Evolutionary conservation across 2,797 vertebrate species (phyloP).

Genomic region (Buphagus erythrorhynchus): DNA sequence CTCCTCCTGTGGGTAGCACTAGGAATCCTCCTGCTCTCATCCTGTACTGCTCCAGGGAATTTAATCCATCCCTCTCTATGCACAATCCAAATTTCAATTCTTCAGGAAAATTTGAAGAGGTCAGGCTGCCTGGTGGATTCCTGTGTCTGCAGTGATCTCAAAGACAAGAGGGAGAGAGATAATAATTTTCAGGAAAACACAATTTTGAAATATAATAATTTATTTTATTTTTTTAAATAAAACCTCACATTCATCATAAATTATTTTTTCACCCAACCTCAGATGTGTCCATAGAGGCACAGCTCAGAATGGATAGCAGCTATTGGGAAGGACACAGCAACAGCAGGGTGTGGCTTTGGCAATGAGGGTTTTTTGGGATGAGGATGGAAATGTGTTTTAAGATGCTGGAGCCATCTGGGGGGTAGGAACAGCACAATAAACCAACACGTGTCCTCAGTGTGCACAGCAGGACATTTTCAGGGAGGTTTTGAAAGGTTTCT

Average conservation of each 20-base stretch:
- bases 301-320: background rate
- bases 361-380: accelerated
- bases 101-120: background rate
- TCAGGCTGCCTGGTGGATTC: background rate
- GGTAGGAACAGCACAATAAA: background rate
- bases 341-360: background rate
- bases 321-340: background rate
- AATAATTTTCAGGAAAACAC: background rate
- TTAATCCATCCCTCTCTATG: background rate
- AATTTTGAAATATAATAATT: background rate
- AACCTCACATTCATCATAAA: background rate
- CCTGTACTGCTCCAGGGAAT: background rate
- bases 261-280: background rate
- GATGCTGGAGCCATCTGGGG: background rate
- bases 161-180: accelerated
- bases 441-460: background rate
- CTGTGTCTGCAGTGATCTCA: background rate
- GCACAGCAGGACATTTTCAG: background rate
- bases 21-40: background rate
- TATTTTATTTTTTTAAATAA: background rate
- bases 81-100: background rate
- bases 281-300: background rate
- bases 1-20: background rate
- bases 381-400: background rate
- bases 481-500: background rate